phyloP scores from a whole-genome alignment of 2,888 invertebrate species.

The Diogma glabrata region DNA sequence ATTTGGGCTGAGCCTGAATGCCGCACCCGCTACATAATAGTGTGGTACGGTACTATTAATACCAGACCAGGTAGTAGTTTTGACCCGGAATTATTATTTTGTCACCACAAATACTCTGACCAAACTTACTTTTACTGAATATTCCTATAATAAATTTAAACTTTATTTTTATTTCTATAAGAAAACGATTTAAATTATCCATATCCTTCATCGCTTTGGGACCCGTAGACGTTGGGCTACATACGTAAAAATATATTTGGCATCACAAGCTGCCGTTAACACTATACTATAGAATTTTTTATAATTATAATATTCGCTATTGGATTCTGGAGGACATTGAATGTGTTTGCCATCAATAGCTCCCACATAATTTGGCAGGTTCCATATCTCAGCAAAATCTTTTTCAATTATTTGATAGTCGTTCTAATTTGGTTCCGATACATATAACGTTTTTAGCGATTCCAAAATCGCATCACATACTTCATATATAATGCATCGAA shows the following conservation, averaged over 20 bases:
- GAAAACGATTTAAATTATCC: neutral
- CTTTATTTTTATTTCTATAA: no score
- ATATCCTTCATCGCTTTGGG: neutral
- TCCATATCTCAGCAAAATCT: slow-evolving; percentile 16
- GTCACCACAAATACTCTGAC: neutral
- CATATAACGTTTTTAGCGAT: slow-evolving; percentile 6
- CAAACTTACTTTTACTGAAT: neutral
- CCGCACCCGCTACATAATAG: neutral
- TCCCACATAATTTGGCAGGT: slow-evolving; percentile 22
- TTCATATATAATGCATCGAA: slow-evolving; percentile 14
- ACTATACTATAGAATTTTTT: neutral
- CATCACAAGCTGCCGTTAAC: neutral
- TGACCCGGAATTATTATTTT: neutral
- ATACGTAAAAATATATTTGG: neutral
- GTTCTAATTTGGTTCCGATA: slow-evolving; percentile 5
- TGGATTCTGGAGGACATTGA: slow-evolving; percentile 17
- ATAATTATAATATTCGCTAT: neutral
- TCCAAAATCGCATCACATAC: slow-evolving; percentile 14
- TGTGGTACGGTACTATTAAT: neutral
- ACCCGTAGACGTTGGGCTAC: neutral
- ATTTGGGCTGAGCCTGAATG: no score
- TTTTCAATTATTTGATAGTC: slow-evolving; percentile 8
- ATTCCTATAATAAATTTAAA: neutral
- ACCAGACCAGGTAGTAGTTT: neutral
- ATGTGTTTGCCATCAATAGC: slow-evolving; percentile 26